Base-by-base conservation (phyloP, 92 coral and sea anemone genomes). In the Epizoanthus stellaris region DNA sequence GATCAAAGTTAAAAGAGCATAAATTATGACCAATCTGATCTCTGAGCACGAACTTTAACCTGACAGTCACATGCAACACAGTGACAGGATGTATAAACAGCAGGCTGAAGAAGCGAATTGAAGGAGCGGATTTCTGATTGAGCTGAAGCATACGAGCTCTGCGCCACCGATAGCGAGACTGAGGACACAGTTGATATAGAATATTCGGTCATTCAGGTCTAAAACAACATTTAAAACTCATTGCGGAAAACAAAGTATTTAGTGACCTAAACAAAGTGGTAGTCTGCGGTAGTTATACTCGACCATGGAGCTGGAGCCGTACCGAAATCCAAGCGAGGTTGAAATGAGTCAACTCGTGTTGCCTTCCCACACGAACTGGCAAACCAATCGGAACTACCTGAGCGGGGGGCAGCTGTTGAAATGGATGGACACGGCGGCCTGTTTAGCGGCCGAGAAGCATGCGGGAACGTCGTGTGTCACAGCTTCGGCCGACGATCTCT, bases 371-470 rank as follows among this genome's bases (percentile, higher is more conserved):
- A 87, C 92, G 36, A 91, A 79, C 71, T 81, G 74, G 52, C 92
- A 81, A 62, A 71, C 80, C 40, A 80, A 85, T 53, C 80, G 85
- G 52, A 84, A 91, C 82, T 82, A 86, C 15, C 85, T 91, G 82
- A 80, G 86, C 23, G 91, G 92, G 0, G 97, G 97, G 1, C 90
- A 93, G 76, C 68, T 93, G 8, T 80, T 93, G 59, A 93, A 93
- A 76, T 91, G 94, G 92, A 93, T 93, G 94, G 97, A 93, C 91
- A 77, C 85, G 0, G 86, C 88, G 23, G 97, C 94, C 23, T 91
- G 97, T 85, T 88, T 93, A 20, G 87, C 97, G n/a, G 97, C 97
- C 16, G 97, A 93, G 70, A 93, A 93, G 69, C 94, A 93, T 88
- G 94, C 94, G 34, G 72, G 90, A 64, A 19, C 84, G 6, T 87